A percentile compares a stretch with the other conserved stretches of the same genome.
phyloP scores from a whole-genome alignment of 2,888 invertebrate species.

The Rhingia campestris region DNA sequence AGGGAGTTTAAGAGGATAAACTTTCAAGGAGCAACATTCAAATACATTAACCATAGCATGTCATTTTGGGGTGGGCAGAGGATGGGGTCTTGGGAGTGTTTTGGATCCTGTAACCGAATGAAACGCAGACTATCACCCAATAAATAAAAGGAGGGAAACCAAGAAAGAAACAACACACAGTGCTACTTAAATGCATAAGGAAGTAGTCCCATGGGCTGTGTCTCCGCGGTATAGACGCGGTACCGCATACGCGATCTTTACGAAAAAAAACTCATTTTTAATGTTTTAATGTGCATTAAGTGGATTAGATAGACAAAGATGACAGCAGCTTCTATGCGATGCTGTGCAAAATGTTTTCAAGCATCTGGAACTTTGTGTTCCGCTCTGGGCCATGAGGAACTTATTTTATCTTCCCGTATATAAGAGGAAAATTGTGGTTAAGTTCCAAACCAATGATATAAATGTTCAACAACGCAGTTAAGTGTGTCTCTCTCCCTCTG shows the following conservation, averaged over 20 bases:
- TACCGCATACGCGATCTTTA: constrained; percentile 28
- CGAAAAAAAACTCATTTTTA: constrained; percentile 48
- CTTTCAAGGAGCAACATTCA: constrained; percentile 72
- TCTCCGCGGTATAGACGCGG: constrained; percentile 18
- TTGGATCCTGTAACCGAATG: constrained; percentile 14
- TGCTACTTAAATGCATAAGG: constrained; percentile 54
- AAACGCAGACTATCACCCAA: background rate
- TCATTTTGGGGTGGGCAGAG: constrained; percentile 11
- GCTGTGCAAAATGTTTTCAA: constrained; percentile 23
- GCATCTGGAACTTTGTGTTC: constrained; percentile 37
- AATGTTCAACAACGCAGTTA: constrained; percentile 30
- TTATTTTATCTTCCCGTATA: constrained; percentile 10
- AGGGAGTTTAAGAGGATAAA: constrained; percentile 63
- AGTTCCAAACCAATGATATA: constrained; percentile 25
- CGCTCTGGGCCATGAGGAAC: constrained; percentile 26
- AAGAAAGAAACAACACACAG: constrained; percentile 4
- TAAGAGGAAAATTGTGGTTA: constrained; percentile 32
- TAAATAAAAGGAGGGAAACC: constrained; percentile 3
- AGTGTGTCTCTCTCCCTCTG: constrained; percentile 1
- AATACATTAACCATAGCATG: constrained; percentile 65
- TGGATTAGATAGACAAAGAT: constrained; percentile 47
- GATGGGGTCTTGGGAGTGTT: background rate
- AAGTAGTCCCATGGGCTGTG: constrained; percentile 28
- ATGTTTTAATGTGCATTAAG: constrained; percentile 68
- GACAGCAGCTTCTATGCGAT: constrained; percentile 19